These are phyloP conservation scores for Drosophila orosa DNA, from an alignment of 1,140 invertebrate genomes.

Conservation along the genomic window DNA sequence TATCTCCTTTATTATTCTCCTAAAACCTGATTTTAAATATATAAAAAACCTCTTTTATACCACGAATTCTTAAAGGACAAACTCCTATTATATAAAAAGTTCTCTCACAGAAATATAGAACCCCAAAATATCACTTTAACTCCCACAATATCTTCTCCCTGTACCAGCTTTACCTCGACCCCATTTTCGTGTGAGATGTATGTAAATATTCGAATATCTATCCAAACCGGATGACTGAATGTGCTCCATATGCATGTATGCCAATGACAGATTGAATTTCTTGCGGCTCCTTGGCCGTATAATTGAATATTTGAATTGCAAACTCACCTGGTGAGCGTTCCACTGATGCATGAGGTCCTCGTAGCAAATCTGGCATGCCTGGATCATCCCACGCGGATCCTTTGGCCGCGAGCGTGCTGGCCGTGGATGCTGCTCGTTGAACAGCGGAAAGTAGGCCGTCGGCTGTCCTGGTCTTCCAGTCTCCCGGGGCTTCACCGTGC, in stretches of 20 bases:
- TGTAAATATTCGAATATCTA: constrained; percentile 1
- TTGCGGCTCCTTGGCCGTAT: background rate
- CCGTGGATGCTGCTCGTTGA: constrained; percentile 91
- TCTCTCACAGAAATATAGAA: background rate
- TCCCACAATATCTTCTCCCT: background rate
- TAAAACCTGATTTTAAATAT: background rate
- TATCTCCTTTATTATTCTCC: background rate
- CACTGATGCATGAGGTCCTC: constrained; percentile 93
- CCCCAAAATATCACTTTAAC: background rate
- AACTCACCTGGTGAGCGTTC: constrained; percentile 88
- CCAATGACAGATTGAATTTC: constrained; percentile 19
- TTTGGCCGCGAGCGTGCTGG: constrained; percentile 93
- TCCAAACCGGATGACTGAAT: constrained; percentile 18
- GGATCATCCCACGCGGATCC: constrained; percentile 91
- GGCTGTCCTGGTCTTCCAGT: constrained; percentile 82
- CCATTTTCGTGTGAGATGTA: constrained; percentile 11
- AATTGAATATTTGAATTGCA: constrained; percentile 19
- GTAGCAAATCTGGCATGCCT: constrained; percentile 92
- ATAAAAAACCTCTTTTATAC: no score
- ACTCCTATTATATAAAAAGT: background rate
- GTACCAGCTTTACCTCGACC: constrained; percentile 8
- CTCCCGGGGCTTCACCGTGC: constrained; percentile 86
- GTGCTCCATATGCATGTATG: constrained; percentile 37
- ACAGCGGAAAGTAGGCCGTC: constrained; percentile 91
- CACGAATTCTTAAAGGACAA: background rate